A percentile compares a stretch with the other conserved stretches of the same genome.
Conservation (phyloP, 2,888 invertebrate species). For the Heliconius sara region DNA sequence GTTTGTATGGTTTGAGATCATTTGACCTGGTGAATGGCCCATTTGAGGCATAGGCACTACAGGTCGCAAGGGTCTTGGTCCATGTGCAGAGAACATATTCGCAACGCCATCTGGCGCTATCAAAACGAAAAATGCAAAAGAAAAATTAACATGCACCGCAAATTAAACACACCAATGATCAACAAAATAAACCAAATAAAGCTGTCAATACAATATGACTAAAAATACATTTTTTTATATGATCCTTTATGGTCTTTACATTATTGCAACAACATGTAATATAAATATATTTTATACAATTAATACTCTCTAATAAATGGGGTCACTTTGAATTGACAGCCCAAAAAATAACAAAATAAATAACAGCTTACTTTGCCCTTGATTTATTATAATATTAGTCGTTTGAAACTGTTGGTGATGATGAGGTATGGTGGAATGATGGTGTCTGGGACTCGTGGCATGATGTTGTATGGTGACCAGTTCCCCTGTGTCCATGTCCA, state of each 20-base stretch:
- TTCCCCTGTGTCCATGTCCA: constrained; percentile 83
- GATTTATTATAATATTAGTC: constrained; percentile 78
- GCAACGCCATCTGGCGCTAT: constrained; percentile 80
- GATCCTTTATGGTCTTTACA: background rate
- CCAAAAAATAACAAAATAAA: background rate
- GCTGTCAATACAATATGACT: background rate
- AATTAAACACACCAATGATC: constrained; percentile 57
- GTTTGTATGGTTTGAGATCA: constrained; percentile 54
- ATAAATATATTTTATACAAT: background rate
- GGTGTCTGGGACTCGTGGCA: constrained; percentile 78
- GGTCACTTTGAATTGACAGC: constrained; percentile 6
- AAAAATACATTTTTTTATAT: background rate
- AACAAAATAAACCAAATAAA: constrained; percentile 47
- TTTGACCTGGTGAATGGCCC: constrained; percentile 61
- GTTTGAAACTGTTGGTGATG: constrained; percentile 79
- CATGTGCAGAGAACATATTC: constrained; percentile 78
- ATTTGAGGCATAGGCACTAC: constrained; percentile 65
- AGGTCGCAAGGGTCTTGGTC: constrained; percentile 68
- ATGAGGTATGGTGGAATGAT: constrained; percentile 73
- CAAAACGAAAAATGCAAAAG: constrained; percentile 69
- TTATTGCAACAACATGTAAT: background rate
- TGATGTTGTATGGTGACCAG: constrained; percentile 81
- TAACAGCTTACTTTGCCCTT: constrained; percentile 72
- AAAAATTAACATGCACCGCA: constrained; percentile 66
- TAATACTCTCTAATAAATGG: background rate